These are phyloP conservation scores for Drosophila melanica DNA, from an alignment of 1,140 invertebrate species.

Conservation along the genomic window DNA sequence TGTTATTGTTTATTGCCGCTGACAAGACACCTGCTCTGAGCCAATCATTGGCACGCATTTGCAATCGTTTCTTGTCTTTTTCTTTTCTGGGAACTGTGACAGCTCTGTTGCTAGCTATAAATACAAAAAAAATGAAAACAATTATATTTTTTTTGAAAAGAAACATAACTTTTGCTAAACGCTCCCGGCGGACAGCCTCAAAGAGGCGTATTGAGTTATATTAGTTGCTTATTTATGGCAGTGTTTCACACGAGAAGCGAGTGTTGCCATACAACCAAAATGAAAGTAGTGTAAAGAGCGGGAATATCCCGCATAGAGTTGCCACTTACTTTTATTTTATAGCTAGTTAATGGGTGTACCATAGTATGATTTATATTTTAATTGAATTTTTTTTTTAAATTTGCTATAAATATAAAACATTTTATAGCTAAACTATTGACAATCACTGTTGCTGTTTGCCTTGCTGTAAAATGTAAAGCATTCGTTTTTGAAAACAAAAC, in stretches of 20 bases:
- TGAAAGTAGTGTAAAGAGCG: neutral
- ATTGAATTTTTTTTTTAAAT: too few species aligned
- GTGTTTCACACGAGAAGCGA: conserved; percentile 21
- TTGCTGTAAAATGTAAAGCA: too few species aligned
- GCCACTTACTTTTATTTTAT: neutral
- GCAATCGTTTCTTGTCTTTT: conserved; percentile 11
- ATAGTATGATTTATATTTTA: too few species aligned
- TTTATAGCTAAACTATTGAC: too few species aligned
- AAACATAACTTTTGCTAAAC: conserved; percentile 59
- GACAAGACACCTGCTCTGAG: conserved; percentile 41
- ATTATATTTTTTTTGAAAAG: conserved; percentile 6
- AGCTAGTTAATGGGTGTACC: neutral
- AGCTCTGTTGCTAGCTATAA: conserved; percentile 6
- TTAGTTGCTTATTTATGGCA: conserved; percentile 63
- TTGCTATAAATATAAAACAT: too few species aligned
- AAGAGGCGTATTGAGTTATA: conserved; percentile 60
- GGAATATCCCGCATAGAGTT: neutral
- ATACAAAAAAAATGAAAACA: conserved; percentile 40
- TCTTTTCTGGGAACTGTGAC: conserved; percentile 23
- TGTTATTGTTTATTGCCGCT: conserved; percentile 32
- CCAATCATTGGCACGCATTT: conserved; percentile 20
- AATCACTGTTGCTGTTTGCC: too few species aligned
- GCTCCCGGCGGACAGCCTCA: conserved; percentile 28
- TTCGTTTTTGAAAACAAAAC: too few species aligned
- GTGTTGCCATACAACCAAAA: conserved; percentile 11